Evolutionary conservation across 2,888 invertebrate genomes (phyloP).

Genomic region (Cheilosia pagana): DNA sequence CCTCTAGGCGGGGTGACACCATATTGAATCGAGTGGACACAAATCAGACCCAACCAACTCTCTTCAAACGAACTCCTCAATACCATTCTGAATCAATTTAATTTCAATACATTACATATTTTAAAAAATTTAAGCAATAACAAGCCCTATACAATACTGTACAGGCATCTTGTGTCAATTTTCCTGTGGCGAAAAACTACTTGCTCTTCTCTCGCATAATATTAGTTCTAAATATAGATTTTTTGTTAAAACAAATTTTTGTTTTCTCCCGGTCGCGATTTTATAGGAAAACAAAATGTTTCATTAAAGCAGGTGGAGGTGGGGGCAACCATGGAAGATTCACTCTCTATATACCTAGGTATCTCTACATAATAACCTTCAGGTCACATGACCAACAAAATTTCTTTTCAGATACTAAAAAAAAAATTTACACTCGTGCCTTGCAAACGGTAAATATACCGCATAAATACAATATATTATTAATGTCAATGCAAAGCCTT

Average conservation of each 20-base stretch:
- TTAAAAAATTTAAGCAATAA: neutral
- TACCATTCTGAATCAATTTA: too few relatives aligned
- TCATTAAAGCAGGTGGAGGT: constrained; percentile 10
- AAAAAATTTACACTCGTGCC: constrained; percentile 16
- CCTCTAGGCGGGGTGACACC: too few relatives aligned
- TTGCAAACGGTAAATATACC: neutral
- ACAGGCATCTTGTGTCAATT: constrained; percentile 2
- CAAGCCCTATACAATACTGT: neutral
- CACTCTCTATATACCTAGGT: constrained; percentile 19
- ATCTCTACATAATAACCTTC: constrained; percentile 62
- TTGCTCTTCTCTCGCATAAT: constrained; percentile 1
- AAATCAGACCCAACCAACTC: too few relatives aligned
- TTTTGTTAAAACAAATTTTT: constrained; percentile 1
- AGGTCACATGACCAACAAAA: constrained; percentile 68
- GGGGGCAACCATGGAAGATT: constrained; percentile 30
- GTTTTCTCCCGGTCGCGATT: constrained; percentile 8
- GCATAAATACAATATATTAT: neutral
- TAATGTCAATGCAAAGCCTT: neutral
- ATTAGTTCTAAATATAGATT: constrained; percentile 37
- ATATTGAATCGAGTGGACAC: too few relatives aligned
- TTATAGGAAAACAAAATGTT: constrained; percentile 25
- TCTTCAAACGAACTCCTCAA: too few relatives aligned
- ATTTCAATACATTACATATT: too few relatives aligned
- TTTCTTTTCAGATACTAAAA: constrained; percentile 10
- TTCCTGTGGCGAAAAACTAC: neutral